Evolutionary conservation across 2,888 invertebrate species (phyloP).

Genomic region (Aromia moschata): DNA sequence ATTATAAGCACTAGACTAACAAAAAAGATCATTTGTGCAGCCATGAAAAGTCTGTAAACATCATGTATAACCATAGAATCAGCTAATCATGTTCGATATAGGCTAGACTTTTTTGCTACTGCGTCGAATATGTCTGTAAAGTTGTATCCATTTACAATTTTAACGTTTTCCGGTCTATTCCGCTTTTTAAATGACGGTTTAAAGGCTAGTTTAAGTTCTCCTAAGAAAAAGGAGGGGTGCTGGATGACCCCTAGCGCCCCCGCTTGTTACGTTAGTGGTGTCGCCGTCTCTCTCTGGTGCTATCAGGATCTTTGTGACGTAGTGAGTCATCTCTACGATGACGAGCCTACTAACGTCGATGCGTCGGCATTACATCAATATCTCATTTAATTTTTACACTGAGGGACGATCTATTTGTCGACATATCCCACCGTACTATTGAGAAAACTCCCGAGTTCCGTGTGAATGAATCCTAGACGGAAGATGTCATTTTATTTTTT

Average conservation of each 20-base stretch:
- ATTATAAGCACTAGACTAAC: too few species aligned
- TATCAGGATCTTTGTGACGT: constrained; percentile 17
- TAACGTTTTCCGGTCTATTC: too few species aligned
- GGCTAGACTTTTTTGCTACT: too few species aligned
- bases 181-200: too few species aligned
- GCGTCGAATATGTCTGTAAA: too few species aligned
- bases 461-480: background rate
- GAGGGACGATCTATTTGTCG: constrained; percentile 5
- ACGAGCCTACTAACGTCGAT: constrained; percentile 11
- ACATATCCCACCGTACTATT: constrained; percentile 4
- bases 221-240: too few species aligned
- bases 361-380: constrained; percentile 17
- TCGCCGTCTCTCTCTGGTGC: background rate
- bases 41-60: too few species aligned
- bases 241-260: background rate
- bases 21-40: too few species aligned
- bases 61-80: too few species aligned
- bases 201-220: too few species aligned
- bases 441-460: constrained; percentile 4
- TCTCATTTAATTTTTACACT: constrained; percentile 9
- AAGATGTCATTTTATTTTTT: constrained; percentile 7
- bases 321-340: constrained; percentile 21
- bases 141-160: too few species aligned
- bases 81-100: too few species aligned
- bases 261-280: background rate